Base-by-base conservation (phyloP, 2,888 invertebrate species). In the Cryptosula pallasiana region DNA sequence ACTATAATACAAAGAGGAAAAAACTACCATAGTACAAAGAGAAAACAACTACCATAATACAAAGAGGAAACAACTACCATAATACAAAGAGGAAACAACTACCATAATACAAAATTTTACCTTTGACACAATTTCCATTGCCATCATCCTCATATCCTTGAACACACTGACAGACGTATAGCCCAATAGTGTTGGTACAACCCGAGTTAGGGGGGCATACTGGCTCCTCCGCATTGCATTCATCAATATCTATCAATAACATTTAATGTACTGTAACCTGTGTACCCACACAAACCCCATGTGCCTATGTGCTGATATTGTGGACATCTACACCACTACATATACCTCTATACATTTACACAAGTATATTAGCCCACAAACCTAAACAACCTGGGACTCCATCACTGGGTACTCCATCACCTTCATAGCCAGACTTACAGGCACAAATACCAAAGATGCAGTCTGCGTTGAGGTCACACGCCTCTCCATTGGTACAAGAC, bases 101-200 rank as follows among this genome's bases (percentile, higher is more conserved):
- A n/a, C n/a, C n/a, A n/a, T n/a, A n/a, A 45, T 5, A 45, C 45
- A 45, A 13, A 20, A 45, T 5, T 23, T 25, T 23, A 63, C 63
- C 63, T 29, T 20, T 9, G 5, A 32, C 29, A 63, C 63, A 63
- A 32, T 16, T 13, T 32, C 2, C 27, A 2, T 25, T 78, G 16
- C 83, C 84, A 79, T 84, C 82, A 2, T 83, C 93, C n/a, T 90
- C 90, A 86, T 92, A 93, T 0, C 93, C 93, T 76, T 91, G 91
- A 72, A 90, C 89, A 79, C 93, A 93, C 55, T 90, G 89, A 83
- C 93, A 93, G 81, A 91, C 91, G 86, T 91, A 93, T 0, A 92
- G 91, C 1, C 93, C 93, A 58, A 90, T 90, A 75, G 91, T 89
- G 81, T 93, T 93, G 77, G 90, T 89, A 80, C 93, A 93, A 76